Percentiles rank a stretch among this genome's conserved stretches.
Evolutionary conservation across 2,888 invertebrate species (phyloP).

Genomic region (Ichneumon xanthorius): DNA sequence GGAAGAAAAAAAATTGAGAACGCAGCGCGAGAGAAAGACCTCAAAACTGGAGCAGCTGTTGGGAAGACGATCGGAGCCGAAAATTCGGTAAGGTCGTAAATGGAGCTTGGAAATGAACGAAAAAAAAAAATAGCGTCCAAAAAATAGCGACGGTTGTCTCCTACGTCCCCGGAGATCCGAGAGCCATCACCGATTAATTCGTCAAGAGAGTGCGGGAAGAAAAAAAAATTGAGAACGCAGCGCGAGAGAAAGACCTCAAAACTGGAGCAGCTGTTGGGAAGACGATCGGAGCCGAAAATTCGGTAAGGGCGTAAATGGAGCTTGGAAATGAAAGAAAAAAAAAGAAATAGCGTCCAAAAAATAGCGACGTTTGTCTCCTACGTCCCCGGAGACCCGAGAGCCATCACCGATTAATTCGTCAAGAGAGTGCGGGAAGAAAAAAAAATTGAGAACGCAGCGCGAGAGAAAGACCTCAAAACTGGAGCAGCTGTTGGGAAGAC

Average conservation of each 20-base stretch:
- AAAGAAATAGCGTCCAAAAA: neutral
- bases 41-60: slow-evolving; percentile 45
- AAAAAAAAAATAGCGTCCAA: slow-evolving; percentile 17
- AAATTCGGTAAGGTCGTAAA: neutral
- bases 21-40: neutral
- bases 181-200: slow-evolving; percentile 50
- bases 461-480: slow-evolving; percentile 20
- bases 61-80: neutral
- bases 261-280: slow-evolving; percentile 37
- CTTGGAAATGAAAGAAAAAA: slow-evolving; percentile 11
- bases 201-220: slow-evolving; percentile 2
- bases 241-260: slow-evolving; percentile 7
- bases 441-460: neutral
- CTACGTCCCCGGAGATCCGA: slow-evolving; percentile 28
- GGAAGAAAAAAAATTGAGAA: neutral
- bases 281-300: neutral
- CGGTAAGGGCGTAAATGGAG: neutral
- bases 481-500: slow-evolving; percentile 40
- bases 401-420: slow-evolving; percentile 52
- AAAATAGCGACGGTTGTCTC: too few species aligned
- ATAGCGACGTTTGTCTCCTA: too few species aligned
- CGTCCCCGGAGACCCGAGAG: slow-evolving; percentile 36
- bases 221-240: neutral
- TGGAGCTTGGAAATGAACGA: neutral
- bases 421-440: neutral